Conservation (phyloP, 2,113 vertebrate species). For the Rafetus swinhoei region DNA sequence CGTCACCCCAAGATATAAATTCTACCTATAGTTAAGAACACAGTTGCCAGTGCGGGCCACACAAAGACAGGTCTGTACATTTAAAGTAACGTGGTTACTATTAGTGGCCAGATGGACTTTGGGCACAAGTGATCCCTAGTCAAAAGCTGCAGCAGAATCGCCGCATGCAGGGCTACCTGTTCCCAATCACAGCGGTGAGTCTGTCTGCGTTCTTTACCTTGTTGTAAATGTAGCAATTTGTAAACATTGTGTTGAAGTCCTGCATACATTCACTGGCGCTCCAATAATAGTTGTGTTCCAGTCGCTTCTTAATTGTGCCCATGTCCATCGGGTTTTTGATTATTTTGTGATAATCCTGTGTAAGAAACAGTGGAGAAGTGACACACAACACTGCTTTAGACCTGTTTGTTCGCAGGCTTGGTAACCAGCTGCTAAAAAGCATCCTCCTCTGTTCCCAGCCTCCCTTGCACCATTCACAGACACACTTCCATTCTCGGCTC, state of each 20-base stretch:
- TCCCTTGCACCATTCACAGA: neutral
- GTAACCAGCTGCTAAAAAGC: neutral
- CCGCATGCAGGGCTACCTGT: neutral
- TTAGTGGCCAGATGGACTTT: neutral
- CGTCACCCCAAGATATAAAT: conserved; percentile 12
- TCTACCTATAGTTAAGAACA: conserved; percentile 38
- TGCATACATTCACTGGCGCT: conserved; percentile 97
- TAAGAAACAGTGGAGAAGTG: neutral
- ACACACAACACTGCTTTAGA: neutral
- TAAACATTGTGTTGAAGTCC: conserved; percentile 99
- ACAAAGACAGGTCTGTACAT: conserved; percentile 66
- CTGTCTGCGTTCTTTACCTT: conserved; percentile 82
- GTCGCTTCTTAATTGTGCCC: conserved; percentile 96
- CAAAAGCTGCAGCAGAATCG: neutral
- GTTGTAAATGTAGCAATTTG: conserved; percentile 98
- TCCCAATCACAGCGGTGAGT: neutral
- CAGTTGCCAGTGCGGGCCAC: conserved; percentile 38
- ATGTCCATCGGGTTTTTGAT: conserved; percentile 98
- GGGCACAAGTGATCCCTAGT: neutral
- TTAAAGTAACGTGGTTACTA: conserved; percentile 45
- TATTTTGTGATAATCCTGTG: conserved; percentile 96
- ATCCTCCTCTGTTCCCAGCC: neutral
- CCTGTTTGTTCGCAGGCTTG: neutral
- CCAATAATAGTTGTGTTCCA: conserved; percentile 95
- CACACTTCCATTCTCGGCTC: neutral